Evolutionary conservation across 2,888 invertebrate genomes (phyloP).

Genomic region (Acrobeloides nanus): DNA sequence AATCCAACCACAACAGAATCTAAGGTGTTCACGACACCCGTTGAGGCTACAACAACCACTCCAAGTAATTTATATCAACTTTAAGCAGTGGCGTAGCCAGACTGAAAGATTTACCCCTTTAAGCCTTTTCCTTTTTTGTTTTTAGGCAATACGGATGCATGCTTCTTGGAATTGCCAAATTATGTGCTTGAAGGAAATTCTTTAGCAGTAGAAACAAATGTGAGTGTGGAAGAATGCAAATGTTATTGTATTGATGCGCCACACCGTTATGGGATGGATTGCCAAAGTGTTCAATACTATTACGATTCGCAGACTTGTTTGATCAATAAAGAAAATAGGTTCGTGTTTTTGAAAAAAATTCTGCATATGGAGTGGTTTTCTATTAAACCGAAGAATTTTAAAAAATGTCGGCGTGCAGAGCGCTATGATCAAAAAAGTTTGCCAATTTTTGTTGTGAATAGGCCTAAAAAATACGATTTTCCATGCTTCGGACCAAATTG

Average conservation of each 20-base stretch:
- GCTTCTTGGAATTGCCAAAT: slow-evolving; percentile 45
- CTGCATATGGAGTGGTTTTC: no score
- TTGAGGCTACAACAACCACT: neutral
- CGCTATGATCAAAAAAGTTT: no score
- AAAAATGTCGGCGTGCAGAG: no score
- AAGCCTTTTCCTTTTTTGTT: neutral
- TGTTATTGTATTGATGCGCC: slow-evolving; percentile 34
- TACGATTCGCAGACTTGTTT: slow-evolving; percentile 48
- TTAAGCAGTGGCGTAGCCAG: no score
- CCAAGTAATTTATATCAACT: neutral
- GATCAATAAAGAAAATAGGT: slow-evolving; percentile 50
- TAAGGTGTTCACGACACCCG: no score
- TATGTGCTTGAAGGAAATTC: slow-evolving; percentile 49
- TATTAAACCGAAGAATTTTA: no score
- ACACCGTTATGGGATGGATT: slow-evolving; percentile 39
- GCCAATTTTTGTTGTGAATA: no score
- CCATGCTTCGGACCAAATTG: no score
- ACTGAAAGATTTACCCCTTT: no score
- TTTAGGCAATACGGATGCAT: slow-evolving; percentile 31
- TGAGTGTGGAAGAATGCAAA: slow-evolving; percentile 34
- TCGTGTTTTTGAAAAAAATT: neutral
- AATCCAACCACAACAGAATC: neutral
- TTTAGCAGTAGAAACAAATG: slow-evolving; percentile 41
- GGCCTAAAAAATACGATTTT: no score
- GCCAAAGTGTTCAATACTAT: slow-evolving; percentile 48